These are phyloP conservation scores for Drosophila lacicola DNA, from an alignment of 2,888 invertebrate species.

Conservation along the genomic window DNA sequence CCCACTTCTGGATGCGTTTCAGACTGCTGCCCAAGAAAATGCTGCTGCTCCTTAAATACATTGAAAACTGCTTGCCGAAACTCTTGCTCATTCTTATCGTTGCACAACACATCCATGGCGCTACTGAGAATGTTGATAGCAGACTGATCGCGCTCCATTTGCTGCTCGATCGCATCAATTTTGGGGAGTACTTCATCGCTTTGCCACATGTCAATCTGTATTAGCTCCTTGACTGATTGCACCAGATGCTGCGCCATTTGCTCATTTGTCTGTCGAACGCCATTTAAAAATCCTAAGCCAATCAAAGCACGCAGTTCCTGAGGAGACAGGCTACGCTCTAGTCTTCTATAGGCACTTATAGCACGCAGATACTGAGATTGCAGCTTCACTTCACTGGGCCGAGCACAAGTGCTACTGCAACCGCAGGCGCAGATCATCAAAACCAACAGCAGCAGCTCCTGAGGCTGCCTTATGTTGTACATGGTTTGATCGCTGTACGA, in stretches of 20 bases:
- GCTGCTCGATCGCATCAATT: constrained; percentile 79
- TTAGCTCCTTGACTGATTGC: constrained; percentile 72
- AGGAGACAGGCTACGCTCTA: constrained; percentile 75
- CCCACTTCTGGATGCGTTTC: constrained; percentile 11
- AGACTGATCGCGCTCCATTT: constrained; percentile 78
- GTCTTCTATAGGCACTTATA: constrained; percentile 76
- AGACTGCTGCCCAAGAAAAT: constrained; percentile 7
- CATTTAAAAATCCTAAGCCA: constrained; percentile 82
- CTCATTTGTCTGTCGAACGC: constrained; percentile 81
- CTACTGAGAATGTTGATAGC: constrained; percentile 80
- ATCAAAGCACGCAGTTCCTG: constrained; percentile 80
- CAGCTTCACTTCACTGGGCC: constrained; percentile 49
- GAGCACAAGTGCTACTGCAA: constrained; percentile 23
- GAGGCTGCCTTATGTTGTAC: constrained; percentile 28
- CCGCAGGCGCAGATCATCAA: constrained; percentile 43
- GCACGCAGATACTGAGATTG: constrained; percentile 80
- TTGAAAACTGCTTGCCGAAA: constrained; percentile 68
- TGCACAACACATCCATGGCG: constrained; percentile 80
- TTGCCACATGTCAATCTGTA: constrained; percentile 70
- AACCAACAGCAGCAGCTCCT: constrained; percentile 27
- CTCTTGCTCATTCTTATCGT: constrained; percentile 62
- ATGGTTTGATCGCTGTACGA: constrained; percentile 36
- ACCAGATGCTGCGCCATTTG: constrained; percentile 81
- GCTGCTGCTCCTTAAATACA: constrained; percentile 51
- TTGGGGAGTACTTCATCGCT: constrained; percentile 63